A percentile compares a stretch with the other conserved stretches of the same genome.
These are phyloP conservation scores for Gasteruption jaculator DNA, from an alignment of 2,888 invertebrate species.

Conservation along the genomic window DNA sequence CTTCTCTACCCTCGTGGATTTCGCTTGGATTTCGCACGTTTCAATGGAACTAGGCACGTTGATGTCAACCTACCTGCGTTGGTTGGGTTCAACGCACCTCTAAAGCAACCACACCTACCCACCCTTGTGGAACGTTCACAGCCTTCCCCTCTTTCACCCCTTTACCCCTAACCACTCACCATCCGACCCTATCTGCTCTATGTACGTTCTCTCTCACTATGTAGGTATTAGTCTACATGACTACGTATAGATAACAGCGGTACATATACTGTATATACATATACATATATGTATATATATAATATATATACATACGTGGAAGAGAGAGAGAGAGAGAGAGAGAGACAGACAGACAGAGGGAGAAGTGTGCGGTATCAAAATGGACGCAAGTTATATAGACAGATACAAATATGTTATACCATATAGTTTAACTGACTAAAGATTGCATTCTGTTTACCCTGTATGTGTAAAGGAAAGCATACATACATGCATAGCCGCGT, in stretches of 20 bases:
- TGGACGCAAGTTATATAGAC: constrained; percentile 34
- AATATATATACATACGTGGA: too few species aligned
- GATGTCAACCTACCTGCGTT: constrained; percentile 48
- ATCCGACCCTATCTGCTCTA: constrained; percentile 34
- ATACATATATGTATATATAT: too few species aligned
- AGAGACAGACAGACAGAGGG: too few species aligned
- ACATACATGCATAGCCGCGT: background rate
- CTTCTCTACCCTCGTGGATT: too few species aligned
- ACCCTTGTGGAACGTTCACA: constrained; percentile 43
- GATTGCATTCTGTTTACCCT: too few species aligned
- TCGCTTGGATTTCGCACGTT: constrained; percentile 46
- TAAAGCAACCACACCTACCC: constrained; percentile 49
- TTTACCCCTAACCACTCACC: constrained; percentile 36
- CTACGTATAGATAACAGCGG: constrained; percentile 3
- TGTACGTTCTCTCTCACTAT: constrained; percentile 28
- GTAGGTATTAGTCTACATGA: constrained; percentile 26
- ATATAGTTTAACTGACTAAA: too few species aligned
- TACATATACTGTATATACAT: constrained; percentile 1
- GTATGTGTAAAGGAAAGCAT: background rate
- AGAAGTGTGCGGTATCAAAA: constrained; percentile 39
- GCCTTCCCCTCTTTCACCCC: constrained; percentile 35
- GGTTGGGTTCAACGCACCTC: constrained; percentile 49
- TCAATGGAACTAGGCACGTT: constrained; percentile 46
- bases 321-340: too few species aligned
- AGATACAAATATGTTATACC: constrained; percentile 23